A percentile compares a stretch with the other conserved stretches of the same genome.
These are phyloP conservation scores for Andrena chrysosceles DNA, from an alignment of 2,888 invertebrate genomes.

Conservation along the genomic window DNA sequence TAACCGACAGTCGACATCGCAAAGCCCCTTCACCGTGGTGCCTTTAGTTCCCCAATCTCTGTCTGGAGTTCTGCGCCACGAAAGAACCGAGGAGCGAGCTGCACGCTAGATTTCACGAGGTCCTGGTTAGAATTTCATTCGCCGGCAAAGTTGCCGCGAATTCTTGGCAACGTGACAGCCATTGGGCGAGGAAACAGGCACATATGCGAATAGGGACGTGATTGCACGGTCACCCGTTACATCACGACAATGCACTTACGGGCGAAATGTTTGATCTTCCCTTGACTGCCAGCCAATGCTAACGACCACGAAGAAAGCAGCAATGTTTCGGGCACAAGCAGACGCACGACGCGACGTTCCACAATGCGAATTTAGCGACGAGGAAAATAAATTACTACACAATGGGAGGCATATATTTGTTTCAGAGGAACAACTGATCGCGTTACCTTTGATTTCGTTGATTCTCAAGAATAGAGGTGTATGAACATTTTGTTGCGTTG, in stretches of 20 bases:
- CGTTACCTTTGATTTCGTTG: no score
- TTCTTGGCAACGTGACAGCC: conserved; percentile 56
- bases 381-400: not conserved
- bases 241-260: conserved; percentile 25
- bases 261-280: conserved; percentile 54
- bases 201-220: conserved; percentile 24
- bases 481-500: no score
- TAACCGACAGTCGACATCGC: conserved; percentile 1
- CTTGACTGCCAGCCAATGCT: conserved; percentile 52
- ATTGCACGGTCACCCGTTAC: conserved; percentile 43
- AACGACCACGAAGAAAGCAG: conserved; percentile 32
- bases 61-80: not conserved
- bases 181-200: conserved; percentile 41
- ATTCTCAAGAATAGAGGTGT: no score
- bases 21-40: not conserved
- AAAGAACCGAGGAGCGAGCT: not conserved
- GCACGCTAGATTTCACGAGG: conserved; percentile 27
- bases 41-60: not conserved
- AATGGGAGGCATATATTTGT: not conserved
- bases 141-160: conserved; percentile 44
- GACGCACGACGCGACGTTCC: conserved; percentile 4
- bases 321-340: conserved; percentile 33
- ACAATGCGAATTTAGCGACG: not conserved
- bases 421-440: no score
- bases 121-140: conserved; percentile 53